Conservation (phyloP, 2,888 invertebrate species). For the Apodemia hepburni region DNA sequence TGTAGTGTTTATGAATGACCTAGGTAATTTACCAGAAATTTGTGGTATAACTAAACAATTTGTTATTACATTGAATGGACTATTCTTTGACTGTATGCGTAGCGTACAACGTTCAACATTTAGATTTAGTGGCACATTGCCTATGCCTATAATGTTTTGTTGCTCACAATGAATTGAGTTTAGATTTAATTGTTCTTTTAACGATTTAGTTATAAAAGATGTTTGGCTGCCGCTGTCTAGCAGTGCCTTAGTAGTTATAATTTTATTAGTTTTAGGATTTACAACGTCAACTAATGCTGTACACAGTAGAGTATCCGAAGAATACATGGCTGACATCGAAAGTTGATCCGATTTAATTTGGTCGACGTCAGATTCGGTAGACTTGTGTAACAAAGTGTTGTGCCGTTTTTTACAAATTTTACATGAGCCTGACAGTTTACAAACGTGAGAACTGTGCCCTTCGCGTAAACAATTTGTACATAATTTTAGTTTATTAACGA, state of each 20-base stretch:
- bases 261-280: constrained; percentile 18
- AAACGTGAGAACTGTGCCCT: neutral
- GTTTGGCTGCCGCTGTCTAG: constrained; percentile 23
- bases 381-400: neutral
- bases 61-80: constrained; percentile 12
- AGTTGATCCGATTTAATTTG: neutral
- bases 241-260: constrained; percentile 17
- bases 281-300: constrained; percentile 18
- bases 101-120: constrained; percentile 15
- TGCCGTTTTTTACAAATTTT: neutral
- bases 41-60: constrained; percentile 21
- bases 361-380: neutral
- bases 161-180: constrained; percentile 8
- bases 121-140: constrained; percentile 16
- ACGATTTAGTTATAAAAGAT: constrained; percentile 17
- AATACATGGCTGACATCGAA: neutral
- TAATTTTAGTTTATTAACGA: constrained; percentile 12
- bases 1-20: neutral
- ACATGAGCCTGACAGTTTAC: neutral
- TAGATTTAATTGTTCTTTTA: constrained; percentile 20
- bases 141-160: constrained; percentile 21
- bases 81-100: constrained; percentile 17
- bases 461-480: constrained; percentile 7
- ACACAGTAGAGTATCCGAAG: neutral
- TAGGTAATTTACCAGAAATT: constrained; percentile 24